Base-by-base conservation (phyloP, 2,797 vertebrate species). In the Atherinosoma microstoma region DNA sequence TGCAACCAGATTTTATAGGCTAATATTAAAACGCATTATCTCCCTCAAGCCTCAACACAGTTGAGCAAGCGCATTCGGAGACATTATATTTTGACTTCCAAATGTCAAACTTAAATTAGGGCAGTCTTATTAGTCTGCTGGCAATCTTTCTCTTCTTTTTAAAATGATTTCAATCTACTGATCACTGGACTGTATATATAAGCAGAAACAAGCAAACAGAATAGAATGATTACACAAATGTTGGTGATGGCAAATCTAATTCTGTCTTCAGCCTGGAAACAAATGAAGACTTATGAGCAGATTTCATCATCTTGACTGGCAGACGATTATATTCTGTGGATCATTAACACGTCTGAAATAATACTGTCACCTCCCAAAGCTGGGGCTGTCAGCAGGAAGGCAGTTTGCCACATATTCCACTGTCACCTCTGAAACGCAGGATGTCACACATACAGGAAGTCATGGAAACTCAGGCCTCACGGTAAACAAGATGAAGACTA, bases 331-430 rank as follows among this genome's bases (percentile, higher is more conserved):
- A 83, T 70, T 65, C 35, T 11, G 42, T 59, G 74, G 74, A 66
- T 86, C 80, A 83, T 89, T 86, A 87, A 77, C 84, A 83, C n/a
- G 0, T 80, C 75, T 83, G 53, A 79, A 88, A 88, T 75, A 40
- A 80, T 68, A 29, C 53, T 29, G 68, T 59, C 27, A n/a, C 20
- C 47, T 78, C 54, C 58, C 15, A 40, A 69, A 87, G 64, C 35
- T 24, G 36, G 36, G 76, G 53, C 80, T 83, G 75, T 82, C 84
- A 78, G 67, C 80, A 78, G 72, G 60, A 78, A 77, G 53, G 20
- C 62, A 63, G 57, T 18, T 0, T 62, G 63, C 54, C 54, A 78
- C 67, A 65, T 24, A 70, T 67, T 64, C 70, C 67, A 68, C 67
- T 32, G 45, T 56, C 70, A 67, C 75, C 61, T 86, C 61, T 76